phyloP scores from a whole-genome alignment of 2,888 invertebrate genomes.

The Azorinus chamasolen region DNA sequence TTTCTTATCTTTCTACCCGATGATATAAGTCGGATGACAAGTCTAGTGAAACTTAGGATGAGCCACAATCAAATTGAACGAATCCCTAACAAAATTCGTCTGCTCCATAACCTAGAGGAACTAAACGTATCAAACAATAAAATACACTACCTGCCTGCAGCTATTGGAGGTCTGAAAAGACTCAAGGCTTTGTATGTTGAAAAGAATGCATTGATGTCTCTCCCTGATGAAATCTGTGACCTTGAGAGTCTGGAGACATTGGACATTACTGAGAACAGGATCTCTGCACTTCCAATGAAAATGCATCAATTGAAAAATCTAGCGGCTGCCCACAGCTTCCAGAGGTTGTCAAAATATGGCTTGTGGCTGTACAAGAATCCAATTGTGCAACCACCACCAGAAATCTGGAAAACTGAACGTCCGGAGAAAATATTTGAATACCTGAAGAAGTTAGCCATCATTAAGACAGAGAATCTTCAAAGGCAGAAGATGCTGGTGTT shows the following conservation, averaged over 20 bases:
- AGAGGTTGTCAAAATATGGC: slow-evolving; percentile 81
- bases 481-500: slow-evolving; percentile 82
- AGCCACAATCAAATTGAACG: slow-evolving; percentile 78
- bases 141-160: slow-evolving; percentile 77
- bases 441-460: slow-evolving; percentile 81
- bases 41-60: slow-evolving; percentile 76
- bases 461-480: slow-evolving; percentile 83
- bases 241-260: slow-evolving; percentile 82
- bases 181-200: slow-evolving; percentile 78
- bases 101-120: slow-evolving; percentile 78
- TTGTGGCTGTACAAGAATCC: slow-evolving; percentile 86
- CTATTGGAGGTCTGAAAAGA: slow-evolving; percentile 78
- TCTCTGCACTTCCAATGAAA: slow-evolving; percentile 80
- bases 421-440: slow-evolving; percentile 83
- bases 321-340: slow-evolving; percentile 81
- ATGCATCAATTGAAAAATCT: slow-evolving; percentile 81
- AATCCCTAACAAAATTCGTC: slow-evolving; percentile 78
- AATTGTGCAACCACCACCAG: slow-evolving; percentile 82
- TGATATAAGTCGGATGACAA: slow-evolving; percentile 77
- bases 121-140: slow-evolving; percentile 81
- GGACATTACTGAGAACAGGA: slow-evolving; percentile 83
- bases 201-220: slow-evolving; percentile 76
- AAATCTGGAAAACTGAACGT: slow-evolving; percentile 84
- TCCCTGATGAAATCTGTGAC: slow-evolving; percentile 83
- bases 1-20: slow-evolving; percentile 79